phyloP scores from a whole-genome alignment of 2,888 invertebrate species.

The Beris chalybata region DNA sequence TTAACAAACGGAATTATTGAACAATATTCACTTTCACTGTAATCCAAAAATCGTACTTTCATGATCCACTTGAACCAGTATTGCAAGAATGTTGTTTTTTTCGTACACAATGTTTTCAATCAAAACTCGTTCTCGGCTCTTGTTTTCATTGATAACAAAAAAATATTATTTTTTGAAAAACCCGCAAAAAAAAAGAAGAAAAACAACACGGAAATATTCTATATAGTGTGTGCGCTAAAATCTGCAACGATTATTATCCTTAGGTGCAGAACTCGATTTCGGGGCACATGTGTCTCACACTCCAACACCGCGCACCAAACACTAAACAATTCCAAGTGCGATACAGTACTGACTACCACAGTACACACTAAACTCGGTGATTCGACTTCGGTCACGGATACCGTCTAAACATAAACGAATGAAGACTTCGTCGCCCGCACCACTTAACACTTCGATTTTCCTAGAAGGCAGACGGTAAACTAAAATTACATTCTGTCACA shows the following conservation, averaged over 20 bases:
- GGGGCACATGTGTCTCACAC: not conserved
- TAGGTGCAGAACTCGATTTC: constrained; percentile 1
- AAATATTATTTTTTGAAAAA: constrained; percentile 38
- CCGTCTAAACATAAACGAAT: no score
- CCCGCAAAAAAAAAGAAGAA: constrained; percentile 16
- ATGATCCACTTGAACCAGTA: constrained; percentile 15
- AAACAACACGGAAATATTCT: constrained; percentile 31
- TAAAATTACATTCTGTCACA: constrained; percentile 19
- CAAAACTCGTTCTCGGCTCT: constrained; percentile 38
- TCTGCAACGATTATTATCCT: constrained; percentile 5
- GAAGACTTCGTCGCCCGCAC: not conserved
- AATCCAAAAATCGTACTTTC: constrained; percentile 34
- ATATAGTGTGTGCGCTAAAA: not conserved
- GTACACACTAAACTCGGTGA: no score
- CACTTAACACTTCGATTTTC: constrained; percentile 4
- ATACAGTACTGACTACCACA: no score
- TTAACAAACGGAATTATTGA: not conserved
- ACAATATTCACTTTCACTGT: constrained; percentile 35
- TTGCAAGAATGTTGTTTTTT: constrained; percentile 31
- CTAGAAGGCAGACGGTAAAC: not conserved
- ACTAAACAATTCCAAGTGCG: no score
- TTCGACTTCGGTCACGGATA: no score
- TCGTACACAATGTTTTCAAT: constrained; percentile 38
- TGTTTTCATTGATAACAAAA: constrained; percentile 39
- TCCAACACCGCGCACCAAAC: no score